phyloP scores from a whole-genome alignment of 2,888 invertebrate genomes.

The Cheilosia urbana region DNA sequence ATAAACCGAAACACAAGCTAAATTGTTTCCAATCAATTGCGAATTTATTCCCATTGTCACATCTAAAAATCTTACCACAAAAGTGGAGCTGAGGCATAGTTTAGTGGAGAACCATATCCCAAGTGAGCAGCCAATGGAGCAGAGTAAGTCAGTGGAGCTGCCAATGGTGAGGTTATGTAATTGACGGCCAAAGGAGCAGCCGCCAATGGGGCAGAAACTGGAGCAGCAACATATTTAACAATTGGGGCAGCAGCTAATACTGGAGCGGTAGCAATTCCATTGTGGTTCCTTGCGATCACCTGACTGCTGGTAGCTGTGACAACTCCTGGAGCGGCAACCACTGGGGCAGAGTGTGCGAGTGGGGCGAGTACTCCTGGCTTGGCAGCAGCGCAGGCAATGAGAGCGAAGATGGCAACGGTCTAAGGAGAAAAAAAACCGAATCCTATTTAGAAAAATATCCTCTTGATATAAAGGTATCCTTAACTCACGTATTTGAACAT shows the following conservation, averaged over 20 bases:
- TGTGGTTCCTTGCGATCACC: conserved; percentile 80
- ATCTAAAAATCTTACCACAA: conserved; percentile 11
- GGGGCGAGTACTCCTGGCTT: conserved; percentile 68
- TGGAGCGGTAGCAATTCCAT: conserved; percentile 81
- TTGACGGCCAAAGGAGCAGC: conserved; percentile 17
- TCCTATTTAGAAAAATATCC: background rate
- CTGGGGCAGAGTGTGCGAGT: conserved; percentile 77
- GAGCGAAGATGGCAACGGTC: conserved; percentile 59
- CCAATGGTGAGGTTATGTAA: conserved; percentile 23
- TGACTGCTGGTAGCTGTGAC: conserved; percentile 18
- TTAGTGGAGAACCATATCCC: conserved; percentile 36
- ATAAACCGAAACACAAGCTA: too few species aligned
- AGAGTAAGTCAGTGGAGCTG: conserved; percentile 25
- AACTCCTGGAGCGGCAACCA: conserved; percentile 52
- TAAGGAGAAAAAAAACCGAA: conserved; percentile 1
- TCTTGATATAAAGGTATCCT: background rate
- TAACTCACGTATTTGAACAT: conserved; percentile 59
- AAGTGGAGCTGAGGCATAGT: conserved; percentile 46
- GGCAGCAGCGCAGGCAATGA: conserved; percentile 65
- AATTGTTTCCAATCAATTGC: too few species aligned
- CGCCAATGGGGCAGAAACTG: conserved; percentile 13
- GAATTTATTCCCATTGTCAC: too few species aligned
- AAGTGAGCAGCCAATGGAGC: conserved; percentile 51
- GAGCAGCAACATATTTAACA: background rate
- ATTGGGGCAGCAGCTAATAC: conserved; percentile 77